These are phyloP conservation scores for Stenodema calcarata DNA, from an alignment of 2,888 invertebrate genomes.

Conservation along the genomic window DNA sequence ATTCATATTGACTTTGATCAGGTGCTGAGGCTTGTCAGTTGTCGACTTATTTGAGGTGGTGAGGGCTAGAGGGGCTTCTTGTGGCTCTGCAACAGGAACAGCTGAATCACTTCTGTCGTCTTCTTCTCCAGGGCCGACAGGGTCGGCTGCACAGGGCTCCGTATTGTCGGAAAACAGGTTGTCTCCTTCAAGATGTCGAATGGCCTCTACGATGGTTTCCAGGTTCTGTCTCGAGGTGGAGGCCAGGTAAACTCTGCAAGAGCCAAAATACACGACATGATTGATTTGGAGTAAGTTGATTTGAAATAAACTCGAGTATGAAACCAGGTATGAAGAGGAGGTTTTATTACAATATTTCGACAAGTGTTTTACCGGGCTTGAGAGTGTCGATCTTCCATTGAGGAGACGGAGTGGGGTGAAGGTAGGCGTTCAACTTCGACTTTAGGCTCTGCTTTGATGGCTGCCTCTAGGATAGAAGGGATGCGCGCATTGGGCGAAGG, in stretches of 20 bases:
- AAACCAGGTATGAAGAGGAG: no score
- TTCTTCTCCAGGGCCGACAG: conserved; percentile 54
- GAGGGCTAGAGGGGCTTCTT: conserved; percentile 68
- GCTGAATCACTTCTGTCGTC: conserved; percentile 8
- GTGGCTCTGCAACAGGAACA: conserved; percentile 49
- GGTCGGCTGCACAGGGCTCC: conserved; percentile 63
- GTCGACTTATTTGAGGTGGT: conserved; percentile 61
- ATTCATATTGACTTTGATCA: conserved; percentile 62
- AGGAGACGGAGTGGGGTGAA: conserved; percentile 56
- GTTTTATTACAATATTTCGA: background rate
- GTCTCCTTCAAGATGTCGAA: conserved; percentile 95
- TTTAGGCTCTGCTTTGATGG: conserved; percentile 86
- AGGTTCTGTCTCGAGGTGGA: conserved; percentile 90
- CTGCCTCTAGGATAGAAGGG: conserved; percentile 81
- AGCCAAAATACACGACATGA: background rate
- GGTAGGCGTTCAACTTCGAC: conserved; percentile 71
- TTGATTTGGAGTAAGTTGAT: no score
- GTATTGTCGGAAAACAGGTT: conserved; percentile 80
- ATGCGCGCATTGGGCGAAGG: conserved; percentile 61
- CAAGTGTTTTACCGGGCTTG: conserved; percentile 59
- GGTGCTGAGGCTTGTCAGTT: conserved; percentile 58
- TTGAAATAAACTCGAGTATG: no score
- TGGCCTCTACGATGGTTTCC: conserved; percentile 98
- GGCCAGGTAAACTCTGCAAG: conserved; percentile 66
- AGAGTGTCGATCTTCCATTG: conserved; percentile 62